These are phyloP conservation scores for Lordiphosa collinella DNA, from an alignment of 1,140 invertebrate genomes.

Conservation along the genomic window DNA sequence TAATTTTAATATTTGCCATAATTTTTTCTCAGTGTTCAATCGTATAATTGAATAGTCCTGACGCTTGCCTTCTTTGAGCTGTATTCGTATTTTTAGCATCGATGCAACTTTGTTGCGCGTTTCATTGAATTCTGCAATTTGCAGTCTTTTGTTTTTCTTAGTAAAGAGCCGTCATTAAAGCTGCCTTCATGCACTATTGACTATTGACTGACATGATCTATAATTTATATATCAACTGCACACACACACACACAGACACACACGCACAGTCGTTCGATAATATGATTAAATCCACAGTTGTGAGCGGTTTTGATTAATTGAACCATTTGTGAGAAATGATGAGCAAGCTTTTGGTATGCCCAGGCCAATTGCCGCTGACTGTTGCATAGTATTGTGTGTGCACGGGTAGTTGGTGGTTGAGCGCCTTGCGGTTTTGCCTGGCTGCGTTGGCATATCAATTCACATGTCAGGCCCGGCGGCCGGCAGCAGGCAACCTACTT, in stretches of 20 bases:
- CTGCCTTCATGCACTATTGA: constrained; percentile 50
- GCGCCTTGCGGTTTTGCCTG: constrained; percentile 40
- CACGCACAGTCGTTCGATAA: constrained; percentile 34
- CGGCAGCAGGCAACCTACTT: constrained; percentile 60
- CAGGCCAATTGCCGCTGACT: constrained; percentile 53
- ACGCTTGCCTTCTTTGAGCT: too few species aligned
- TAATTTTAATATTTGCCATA: too few species aligned
- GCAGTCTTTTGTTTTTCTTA: constrained; percentile 30
- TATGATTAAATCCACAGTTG: constrained; percentile 72
- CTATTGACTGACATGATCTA: constrained; percentile 70
- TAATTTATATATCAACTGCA: constrained; percentile 67
- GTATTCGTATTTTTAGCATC: constrained; percentile 31
- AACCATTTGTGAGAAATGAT: constrained; percentile 69
- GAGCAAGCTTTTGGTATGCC: constrained; percentile 45
- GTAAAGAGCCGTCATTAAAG: constrained; percentile 48
- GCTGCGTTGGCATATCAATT: constrained; percentile 73
- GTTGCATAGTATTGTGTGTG: constrained; percentile 11
- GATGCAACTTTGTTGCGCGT: constrained; percentile 4
- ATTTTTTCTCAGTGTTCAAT: too few species aligned
- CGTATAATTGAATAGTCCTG: too few species aligned
- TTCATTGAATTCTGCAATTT: constrained; percentile 23
- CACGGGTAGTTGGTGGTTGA: constrained; percentile 2
- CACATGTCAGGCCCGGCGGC: constrained; percentile 63
- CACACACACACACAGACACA: background rate
- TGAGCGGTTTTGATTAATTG: constrained; percentile 66